These are phyloP conservation scores for Cheirogaleus medius DNA, from an alignment of 2,113 vertebrate species.

Conservation along the genomic window DNA sequence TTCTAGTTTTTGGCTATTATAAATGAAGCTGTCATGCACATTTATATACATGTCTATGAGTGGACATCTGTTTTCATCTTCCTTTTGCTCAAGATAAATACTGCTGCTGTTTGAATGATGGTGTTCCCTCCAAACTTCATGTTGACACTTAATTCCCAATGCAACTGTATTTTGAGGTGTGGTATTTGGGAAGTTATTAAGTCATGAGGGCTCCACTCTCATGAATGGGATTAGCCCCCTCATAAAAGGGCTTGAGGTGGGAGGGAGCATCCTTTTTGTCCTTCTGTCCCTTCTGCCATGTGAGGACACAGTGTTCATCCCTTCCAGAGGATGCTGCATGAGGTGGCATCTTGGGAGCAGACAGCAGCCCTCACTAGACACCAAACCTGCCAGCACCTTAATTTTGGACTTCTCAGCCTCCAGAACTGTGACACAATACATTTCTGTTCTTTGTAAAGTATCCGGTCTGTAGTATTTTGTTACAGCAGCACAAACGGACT, in stretches of 20 bases:
- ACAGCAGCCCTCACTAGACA: not conserved
- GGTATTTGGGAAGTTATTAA: not conserved
- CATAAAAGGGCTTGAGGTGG: not conserved
- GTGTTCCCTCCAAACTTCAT: not conserved
- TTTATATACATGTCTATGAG: not conserved
- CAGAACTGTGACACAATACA: not conserved
- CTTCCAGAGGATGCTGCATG: not conserved
- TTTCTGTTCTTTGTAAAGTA: not conserved
- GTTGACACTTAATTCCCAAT: not conserved
- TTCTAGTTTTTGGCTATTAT: not conserved
- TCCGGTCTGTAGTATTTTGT: not conserved
- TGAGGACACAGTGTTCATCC: not conserved
- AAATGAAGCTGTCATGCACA: not conserved
- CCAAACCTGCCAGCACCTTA: not conserved
- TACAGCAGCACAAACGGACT: not conserved
- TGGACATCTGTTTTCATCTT: not conserved
- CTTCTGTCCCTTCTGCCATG: not conserved
- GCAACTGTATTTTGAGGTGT: not conserved
- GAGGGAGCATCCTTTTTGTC: not conserved
- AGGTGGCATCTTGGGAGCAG: not conserved
- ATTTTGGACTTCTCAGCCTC: not conserved
- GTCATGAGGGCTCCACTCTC: not conserved
- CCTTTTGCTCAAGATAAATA: not conserved
- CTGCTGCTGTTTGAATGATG: not conserved
- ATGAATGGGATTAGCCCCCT: not conserved